Conservation (phyloP, 1,140 invertebrate species). For the Drosophila oshimai region DNA sequence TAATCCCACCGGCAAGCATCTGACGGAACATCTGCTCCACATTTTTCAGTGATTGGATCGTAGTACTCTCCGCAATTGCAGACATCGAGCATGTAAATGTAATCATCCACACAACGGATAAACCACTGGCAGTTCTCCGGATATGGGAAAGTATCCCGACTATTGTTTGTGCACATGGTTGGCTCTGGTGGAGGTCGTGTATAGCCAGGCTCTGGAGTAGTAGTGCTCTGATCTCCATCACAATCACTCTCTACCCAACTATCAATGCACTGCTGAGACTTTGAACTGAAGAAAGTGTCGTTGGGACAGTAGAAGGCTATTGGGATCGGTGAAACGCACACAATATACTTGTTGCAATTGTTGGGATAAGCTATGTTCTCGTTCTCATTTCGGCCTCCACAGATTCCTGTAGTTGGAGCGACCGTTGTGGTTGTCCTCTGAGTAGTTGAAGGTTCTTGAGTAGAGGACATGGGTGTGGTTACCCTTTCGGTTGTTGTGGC, state of each 20-base stretch:
- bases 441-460: background rate
- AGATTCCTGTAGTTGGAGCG: constrained; percentile 42
- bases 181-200: constrained; percentile 24
- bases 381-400: constrained; percentile 37
- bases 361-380: constrained; percentile 63
- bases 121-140: constrained; percentile 65
- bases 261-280: constrained; percentile 37
- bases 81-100: constrained; percentile 69
- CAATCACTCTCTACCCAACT: constrained; percentile 61
- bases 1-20: constrained; percentile 68
- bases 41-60: constrained; percentile 50
- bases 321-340: constrained; percentile 63
- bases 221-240: constrained; percentile 41
- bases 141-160: constrained; percentile 56
- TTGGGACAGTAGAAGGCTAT: constrained; percentile 61
- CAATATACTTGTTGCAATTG: constrained; percentile 72
- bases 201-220: constrained; percentile 20
- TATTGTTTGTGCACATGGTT: constrained; percentile 61
- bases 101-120: constrained; percentile 60
- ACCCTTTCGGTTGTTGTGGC: constrained; percentile 8
- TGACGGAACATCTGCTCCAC: constrained; percentile 50
- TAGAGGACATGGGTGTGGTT: constrained; percentile 25
- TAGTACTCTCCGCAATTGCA: constrained; percentile 67
- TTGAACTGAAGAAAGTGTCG: constrained; percentile 47
- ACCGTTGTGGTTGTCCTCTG: constrained; percentile 16